Base-by-base conservation (phyloP, 2,113 vertebrate genomes). In the Tychaedon coryphoeus region DNA sequence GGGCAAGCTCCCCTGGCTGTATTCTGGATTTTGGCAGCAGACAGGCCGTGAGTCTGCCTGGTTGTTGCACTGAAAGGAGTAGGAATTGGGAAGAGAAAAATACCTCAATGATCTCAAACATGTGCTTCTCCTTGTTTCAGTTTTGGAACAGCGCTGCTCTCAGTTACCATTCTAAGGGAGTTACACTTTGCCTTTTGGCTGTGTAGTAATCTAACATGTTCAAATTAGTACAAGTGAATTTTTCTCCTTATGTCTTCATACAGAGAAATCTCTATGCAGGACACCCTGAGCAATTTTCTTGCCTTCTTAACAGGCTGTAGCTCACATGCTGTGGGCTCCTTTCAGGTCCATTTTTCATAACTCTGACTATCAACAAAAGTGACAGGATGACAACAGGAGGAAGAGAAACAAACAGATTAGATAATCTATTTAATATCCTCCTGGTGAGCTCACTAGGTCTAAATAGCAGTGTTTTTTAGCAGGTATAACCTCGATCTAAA, bases 391-490 rank as follows among this genome's bases (percentile, higher is more conserved):
- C 25, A 8, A 92, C 71, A 86, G 92, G 58, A 93, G 56, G 78
- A 97, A 90, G 60, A 79, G 34, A 93, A 95, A 77, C 50, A 92
- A 95, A 86, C 54, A 81, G n/a, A 91, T 92, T 76, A 88, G 82
- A 92, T 88, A 78, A 93, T 86, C 85, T 92, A 66, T 80, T 95
- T 92, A 92, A 88, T 80, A 96, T 70, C 75, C 78, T 88, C 78
- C 85, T 43, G 74, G 66, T 86, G 90, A 96, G 93, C 71, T 93
- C 92, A 88, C 71, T 36, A 60, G 43, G 81, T 86, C 69, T 80
- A 95, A 95, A 94, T 43, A 71, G 67, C 67, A 66, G 66, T 54
- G 71, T 58, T 95, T 90, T 91, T 9, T 64, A 88, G 85, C 75
- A 92, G 56, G 51, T 80, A 79, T 60, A 86, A 95, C 75, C 69